These are phyloP conservation scores for Perccottus glenii DNA, from an alignment of 2,113 vertebrate species.

Conservation along the genomic window DNA sequence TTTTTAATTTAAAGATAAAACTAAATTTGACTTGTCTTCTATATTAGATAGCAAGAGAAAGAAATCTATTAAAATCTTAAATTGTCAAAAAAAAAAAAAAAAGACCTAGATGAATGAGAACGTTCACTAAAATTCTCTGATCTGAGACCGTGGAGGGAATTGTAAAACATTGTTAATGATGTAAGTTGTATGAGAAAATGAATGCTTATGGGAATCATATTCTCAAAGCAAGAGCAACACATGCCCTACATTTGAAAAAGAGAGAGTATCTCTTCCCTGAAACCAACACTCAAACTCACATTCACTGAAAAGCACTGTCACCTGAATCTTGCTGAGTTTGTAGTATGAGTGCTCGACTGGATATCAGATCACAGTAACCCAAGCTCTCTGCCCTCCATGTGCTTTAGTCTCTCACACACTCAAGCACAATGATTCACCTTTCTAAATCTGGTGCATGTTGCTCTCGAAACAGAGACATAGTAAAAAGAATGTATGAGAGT, in stretches of 20 bases:
- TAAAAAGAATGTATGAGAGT: slow-evolving; percentile 7
- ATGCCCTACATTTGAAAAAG: slow-evolving; percentile 75
- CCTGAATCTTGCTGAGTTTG: slow-evolving; percentile 75
- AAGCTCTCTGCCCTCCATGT: slow-evolving; percentile 70
- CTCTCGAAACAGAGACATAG: slow-evolving; percentile 10
- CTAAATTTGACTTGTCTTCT: too few relatives aligned
- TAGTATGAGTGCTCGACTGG: slow-evolving; percentile 36
- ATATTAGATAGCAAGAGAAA: too few relatives aligned
- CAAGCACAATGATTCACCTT: slow-evolving; percentile 49
- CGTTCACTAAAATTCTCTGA: too few relatives aligned
- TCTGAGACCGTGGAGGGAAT: too few relatives aligned
- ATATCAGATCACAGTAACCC: slow-evolving; percentile 76
- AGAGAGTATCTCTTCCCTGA: slow-evolving; percentile 68
- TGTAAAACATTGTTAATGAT: background rate
- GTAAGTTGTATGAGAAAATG: slow-evolving; percentile 8
- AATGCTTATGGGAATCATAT: slow-evolving; percentile 19
- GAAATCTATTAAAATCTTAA: too few relatives aligned
- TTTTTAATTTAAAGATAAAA: too few relatives aligned
- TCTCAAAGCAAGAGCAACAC: slow-evolving; percentile 19
- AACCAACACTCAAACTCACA: slow-evolving; percentile 70
- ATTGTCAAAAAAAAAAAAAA: too few relatives aligned
- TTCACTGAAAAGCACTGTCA: slow-evolving; percentile 71
- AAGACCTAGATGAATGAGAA: too few relatives aligned
- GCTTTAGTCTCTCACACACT: slow-evolving; percentile 41
- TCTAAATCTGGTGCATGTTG: slow-evolving; percentile 11